Conservation (phyloP, 2,888 invertebrate species). For the Myopa testacea region DNA sequence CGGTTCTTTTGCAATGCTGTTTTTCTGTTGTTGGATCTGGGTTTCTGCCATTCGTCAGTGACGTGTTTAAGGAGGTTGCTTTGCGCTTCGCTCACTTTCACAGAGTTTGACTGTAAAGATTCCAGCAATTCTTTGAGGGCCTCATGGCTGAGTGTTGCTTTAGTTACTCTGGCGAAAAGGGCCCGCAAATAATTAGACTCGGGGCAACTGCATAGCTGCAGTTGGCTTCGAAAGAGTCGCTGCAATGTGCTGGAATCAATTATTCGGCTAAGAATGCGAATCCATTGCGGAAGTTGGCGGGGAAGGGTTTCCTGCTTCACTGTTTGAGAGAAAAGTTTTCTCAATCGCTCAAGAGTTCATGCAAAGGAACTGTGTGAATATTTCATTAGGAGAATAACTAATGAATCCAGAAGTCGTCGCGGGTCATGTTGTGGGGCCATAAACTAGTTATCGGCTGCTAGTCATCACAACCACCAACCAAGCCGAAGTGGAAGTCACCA, state of each 20-base stretch:
- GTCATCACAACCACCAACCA: too few relatives aligned
- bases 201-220: conserved; percentile 15
- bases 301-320: background rate
- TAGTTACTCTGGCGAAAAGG: conserved; percentile 12
- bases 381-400: too few relatives aligned
- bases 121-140: too few relatives aligned
- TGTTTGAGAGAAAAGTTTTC: background rate
- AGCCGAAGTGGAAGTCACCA: too few relatives aligned
- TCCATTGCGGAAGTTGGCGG: conserved; percentile 1
- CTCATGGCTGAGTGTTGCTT: conserved; percentile 6
- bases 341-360: background rate
- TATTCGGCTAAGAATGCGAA: conserved; percentile 23
- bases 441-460: too few relatives aligned
- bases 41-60: background rate
- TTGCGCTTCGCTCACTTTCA: too few relatives aligned
- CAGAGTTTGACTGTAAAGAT: too few relatives aligned
- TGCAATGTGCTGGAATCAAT: conserved; percentile 19
- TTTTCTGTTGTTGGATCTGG: conserved; percentile 12
- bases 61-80: background rate
- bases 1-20: background rate
- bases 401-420: too few relatives aligned
- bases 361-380: too few relatives aligned
- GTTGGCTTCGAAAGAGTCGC: background rate
- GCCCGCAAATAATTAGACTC: conserved; percentile 37
- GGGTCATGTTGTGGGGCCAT: too few relatives aligned